Percentiles rank a stretch among this genome's conserved stretches.
These are phyloP conservation scores for Syndactyla subalaris DNA, from an alignment of 2,797 vertebrate species.

Conservation along the genomic window DNA sequence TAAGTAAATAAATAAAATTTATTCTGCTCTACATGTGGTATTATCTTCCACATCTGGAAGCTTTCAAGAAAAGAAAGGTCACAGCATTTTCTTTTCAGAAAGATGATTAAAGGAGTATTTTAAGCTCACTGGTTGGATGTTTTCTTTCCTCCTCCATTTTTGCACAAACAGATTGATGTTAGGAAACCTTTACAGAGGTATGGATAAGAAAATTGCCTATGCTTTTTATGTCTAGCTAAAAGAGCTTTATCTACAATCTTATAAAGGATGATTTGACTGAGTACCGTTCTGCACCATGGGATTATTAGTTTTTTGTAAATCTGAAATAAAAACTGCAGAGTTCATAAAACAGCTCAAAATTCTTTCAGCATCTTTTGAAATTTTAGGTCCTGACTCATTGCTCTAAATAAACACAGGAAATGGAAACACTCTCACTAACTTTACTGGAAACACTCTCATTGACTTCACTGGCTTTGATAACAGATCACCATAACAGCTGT, in stretches of 20 bases:
- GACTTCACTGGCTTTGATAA: background rate
- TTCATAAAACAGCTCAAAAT: background rate
- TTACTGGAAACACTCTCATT: background rate
- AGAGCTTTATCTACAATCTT: background rate
- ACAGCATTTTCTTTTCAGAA: background rate
- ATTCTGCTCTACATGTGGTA: background rate
- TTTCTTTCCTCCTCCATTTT: background rate
- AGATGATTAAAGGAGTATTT: background rate
- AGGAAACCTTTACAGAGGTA: background rate
- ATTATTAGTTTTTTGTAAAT: background rate
- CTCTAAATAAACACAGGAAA: constrained; percentile 33
- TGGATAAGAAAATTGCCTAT: background rate
- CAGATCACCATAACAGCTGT: background rate
- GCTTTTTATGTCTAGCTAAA: background rate
- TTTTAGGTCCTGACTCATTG: background rate
- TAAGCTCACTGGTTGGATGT: background rate
- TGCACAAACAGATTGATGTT: background rate
- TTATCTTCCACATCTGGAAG: background rate
- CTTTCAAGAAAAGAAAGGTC: background rate
- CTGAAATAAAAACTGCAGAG: background rate
- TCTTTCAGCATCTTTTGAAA: background rate
- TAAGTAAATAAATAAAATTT: background rate
- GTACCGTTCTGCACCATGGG: background rate
- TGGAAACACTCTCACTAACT: background rate
- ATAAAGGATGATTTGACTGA: background rate